These are phyloP conservation scores for Stratiomys singularior DNA, from an alignment of 2,888 invertebrate genomes.

Conservation along the genomic window DNA sequence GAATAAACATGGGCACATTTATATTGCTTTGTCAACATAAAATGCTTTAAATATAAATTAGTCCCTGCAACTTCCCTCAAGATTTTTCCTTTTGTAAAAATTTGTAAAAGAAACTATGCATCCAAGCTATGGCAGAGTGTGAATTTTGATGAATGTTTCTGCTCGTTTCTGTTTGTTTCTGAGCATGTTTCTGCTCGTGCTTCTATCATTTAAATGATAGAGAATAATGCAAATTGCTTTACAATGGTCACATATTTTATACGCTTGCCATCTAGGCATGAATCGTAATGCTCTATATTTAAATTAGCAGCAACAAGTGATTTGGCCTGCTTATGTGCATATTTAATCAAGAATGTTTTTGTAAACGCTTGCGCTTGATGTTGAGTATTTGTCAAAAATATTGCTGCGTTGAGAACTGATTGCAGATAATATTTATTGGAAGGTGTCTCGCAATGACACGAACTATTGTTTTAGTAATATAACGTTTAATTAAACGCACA, in stretches of 20 bases:
- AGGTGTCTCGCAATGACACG: too few species aligned
- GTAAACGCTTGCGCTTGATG: not conserved
- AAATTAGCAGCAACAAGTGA: not conserved
- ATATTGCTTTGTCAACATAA: not conserved
- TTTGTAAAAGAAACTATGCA: not conserved
- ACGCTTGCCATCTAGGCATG: not conserved
- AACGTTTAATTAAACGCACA: too few species aligned
- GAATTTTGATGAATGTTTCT: constrained; percentile 3
- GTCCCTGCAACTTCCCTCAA: too few species aligned
- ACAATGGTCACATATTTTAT: constrained; percentile 10
- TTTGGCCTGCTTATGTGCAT: not conserved
- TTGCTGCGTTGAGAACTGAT: too few species aligned
- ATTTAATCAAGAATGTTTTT: not conserved
- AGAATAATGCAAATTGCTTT: constrained; percentile 23
- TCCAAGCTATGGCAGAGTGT: not conserved
- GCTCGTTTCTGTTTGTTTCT: too few species aligned
- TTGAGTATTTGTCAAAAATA: not conserved
- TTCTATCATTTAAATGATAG: not conserved
- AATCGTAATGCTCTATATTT: not conserved
- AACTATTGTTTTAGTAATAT: too few species aligned
- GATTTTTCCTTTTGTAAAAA: not conserved
- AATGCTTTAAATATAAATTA: too few species aligned
- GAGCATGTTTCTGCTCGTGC: constrained; percentile 6
- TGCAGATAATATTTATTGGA: too few species aligned
- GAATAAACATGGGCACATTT: not conserved